Evolutionary conservation across 2,888 invertebrate genomes (phyloP).

Genomic region (Oligia fasciuncula): DNA sequence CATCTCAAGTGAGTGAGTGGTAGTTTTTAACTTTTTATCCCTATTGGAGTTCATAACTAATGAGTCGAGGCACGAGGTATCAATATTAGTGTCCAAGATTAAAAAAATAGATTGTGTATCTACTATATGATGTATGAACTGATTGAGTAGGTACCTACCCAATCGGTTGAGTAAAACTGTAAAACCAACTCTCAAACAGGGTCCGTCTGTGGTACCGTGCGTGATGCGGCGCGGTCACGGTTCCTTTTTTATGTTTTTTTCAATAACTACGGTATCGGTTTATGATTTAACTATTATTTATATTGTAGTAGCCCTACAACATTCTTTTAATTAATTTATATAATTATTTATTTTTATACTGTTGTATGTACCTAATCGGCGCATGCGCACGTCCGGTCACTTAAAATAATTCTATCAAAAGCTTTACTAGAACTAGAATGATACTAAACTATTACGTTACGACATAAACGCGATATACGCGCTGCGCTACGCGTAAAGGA

Average conservation of each 20-base stretch:
- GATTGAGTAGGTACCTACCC: background rate
- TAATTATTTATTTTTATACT: too few species aligned
- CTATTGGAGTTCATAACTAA: background rate
- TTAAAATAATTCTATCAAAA: background rate
- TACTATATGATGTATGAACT: too few species aligned
- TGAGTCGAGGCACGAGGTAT: background rate
- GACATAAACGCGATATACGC: background rate
- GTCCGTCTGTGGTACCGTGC: background rate
- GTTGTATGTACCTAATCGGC: background rate
- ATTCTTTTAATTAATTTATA: background rate
- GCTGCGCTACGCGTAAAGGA: slow-evolving; percentile 26
- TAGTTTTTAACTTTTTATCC: background rate
- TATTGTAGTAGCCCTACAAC: background rate
- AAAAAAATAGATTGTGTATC: background rate
- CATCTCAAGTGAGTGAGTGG: background rate
- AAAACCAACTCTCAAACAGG: background rate
- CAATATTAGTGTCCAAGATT: background rate
- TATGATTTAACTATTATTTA: background rate
- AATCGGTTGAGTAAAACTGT: background rate
- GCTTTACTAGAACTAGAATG: background rate
- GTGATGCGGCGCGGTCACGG: background rate
- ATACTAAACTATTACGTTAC: background rate
- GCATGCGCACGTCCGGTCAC: too few species aligned
- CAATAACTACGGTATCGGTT: background rate
- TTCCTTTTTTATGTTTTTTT: background rate